Conservation (phyloP, 2,888 invertebrate species). For the Teleogryllus oceanicus region DNA sequence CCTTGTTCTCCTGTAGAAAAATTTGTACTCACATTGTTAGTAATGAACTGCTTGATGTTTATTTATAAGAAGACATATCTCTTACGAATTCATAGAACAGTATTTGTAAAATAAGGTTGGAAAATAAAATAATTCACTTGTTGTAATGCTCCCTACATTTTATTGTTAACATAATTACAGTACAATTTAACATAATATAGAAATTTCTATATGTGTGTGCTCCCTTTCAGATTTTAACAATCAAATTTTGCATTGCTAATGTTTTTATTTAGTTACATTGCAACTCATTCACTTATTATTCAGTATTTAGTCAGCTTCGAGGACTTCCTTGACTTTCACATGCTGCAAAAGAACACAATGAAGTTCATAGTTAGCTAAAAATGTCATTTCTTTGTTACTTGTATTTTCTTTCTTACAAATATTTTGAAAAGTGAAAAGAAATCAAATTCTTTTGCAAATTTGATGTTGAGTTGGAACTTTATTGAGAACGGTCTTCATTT, state of each 20-base stretch:
- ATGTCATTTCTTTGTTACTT: no score
- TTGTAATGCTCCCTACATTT: slow-evolving; percentile 38
- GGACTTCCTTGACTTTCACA: no score
- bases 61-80: slow-evolving; percentile 34
- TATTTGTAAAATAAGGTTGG: slow-evolving; percentile 34
- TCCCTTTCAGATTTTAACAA: no score
- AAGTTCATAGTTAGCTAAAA: no score
- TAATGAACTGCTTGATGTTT: slow-evolving; percentile 26
- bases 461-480: no score
- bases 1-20: neutral
- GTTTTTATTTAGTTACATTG: neutral
- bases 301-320: no score
- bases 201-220: neutral
- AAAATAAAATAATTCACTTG: slow-evolving; percentile 41
- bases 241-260: neutral
- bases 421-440: no score
- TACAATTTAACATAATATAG: neutral
- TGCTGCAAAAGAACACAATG: no score
- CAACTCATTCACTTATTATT: no score
- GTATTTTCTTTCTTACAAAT: no score
- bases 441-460: no score
- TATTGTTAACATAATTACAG: neutral
- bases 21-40: slow-evolving; percentile 20
- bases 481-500: no score
- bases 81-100: slow-evolving; percentile 32